A percentile compares a stretch with the other conserved stretches of the same genome.
Conservation (phyloP, 2,888 invertebrate genomes). For the Machimus rusticus region DNA sequence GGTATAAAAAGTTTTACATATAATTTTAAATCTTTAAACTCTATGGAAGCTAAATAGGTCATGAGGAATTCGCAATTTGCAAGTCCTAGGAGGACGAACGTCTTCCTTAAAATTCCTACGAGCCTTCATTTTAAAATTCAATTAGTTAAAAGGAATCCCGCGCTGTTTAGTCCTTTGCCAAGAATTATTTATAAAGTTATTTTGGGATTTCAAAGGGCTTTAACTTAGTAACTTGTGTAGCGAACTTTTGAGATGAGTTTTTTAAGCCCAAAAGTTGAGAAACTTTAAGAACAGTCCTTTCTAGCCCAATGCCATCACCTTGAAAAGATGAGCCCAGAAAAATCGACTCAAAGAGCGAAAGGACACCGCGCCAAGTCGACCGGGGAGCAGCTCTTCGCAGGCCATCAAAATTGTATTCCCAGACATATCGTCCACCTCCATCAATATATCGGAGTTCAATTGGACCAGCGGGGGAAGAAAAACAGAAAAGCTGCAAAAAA, state of each 20-base stretch:
- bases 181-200: neutral
- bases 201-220: neutral
- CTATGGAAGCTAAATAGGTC: too few species aligned
- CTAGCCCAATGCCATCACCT: neutral
- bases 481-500: conserved; percentile 14
- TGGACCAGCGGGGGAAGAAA: conserved; percentile 13
- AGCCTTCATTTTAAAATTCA: neutral
- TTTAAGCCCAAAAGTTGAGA: neutral
- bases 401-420: conserved; percentile 39
- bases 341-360: neutral
- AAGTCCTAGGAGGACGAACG: neutral
- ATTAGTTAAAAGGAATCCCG: neutral
- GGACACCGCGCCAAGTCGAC: neutral
- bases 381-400: neutral
- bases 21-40: too few species aligned
- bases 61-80: neutral
- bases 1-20: too few species aligned
- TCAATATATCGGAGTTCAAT: conserved; percentile 42
- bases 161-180: neutral
- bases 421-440: conserved; percentile 42
- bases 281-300: neutral
- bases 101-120: neutral
- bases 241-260: neutral
- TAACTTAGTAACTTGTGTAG: neutral
- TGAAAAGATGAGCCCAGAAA: neutral